Evolutionary conservation across 2,797 vertebrate genomes (phyloP), one percentile per base, ranked within the genome.

Genomic region (Chaunax sp.): DNA sequence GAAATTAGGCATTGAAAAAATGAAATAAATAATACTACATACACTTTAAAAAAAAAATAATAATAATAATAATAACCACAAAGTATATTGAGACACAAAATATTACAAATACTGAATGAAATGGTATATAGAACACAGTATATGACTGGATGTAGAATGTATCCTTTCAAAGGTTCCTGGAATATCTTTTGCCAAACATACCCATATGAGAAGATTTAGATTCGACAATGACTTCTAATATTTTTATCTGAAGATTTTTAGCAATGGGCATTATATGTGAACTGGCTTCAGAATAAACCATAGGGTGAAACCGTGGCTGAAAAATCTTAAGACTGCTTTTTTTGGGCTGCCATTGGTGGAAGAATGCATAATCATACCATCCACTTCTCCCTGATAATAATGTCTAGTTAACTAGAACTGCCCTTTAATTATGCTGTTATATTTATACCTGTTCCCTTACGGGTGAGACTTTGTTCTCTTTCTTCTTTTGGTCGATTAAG

Each of bases 401-500:
- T 64, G 12, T 47, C 37, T 41, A 55, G 63, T 72, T 67, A 69
- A 50, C 40, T 59, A 38, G 2, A 40, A 28, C 35, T 20, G 12
- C 58, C n/a, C 18, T 26, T 51, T 23, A 47, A n/a, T 28, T 5
- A 26, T 45, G 11, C 18, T 37, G 46, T 49, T 30, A 20, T 26
- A 52, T 33, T 13, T 69, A 38, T 70, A 68, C 19, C 28, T 52
- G 10, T 54, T 53, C 33, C 20, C 45, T 51, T 23, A 44, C 53
- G 37, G 49, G 28, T 56, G 56, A 76, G 60, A 56, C 59, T 61
- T 37, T 28, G 28, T 53, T 76, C 44, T 75, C 53, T 62, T 80
- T 71, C 65, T 65, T n/a, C 49, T 58, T 69, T 67, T 65, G 37
- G 22, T 56, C 5, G 11, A 59, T 80, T 75, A 63, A 51, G 46